These are phyloP conservation scores for Ictidomys tridecemlineatus DNA, from an alignment of 2,113 vertebrate genomes.

Conservation along the genomic window DNA sequence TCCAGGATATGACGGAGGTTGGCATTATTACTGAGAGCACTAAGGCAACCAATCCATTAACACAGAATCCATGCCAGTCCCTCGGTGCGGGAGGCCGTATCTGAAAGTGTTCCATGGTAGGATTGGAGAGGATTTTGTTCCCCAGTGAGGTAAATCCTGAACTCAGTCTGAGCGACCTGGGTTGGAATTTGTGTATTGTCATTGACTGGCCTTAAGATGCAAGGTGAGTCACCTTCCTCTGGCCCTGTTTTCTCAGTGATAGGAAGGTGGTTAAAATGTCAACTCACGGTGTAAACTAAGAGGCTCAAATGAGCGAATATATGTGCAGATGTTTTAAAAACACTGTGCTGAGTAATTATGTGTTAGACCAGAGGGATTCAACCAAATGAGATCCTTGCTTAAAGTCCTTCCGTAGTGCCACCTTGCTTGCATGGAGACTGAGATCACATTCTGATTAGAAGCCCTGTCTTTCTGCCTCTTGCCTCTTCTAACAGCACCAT, in stretches of 20 bases:
- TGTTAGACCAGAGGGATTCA: not conserved
- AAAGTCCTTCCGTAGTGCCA: not conserved
- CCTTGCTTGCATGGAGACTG: rapidly evolving
- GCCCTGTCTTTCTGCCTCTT: not conserved
- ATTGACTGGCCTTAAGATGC: not conserved
- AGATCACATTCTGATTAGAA: not conserved
- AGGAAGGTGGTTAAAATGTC: not conserved
- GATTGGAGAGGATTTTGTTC: not conserved
- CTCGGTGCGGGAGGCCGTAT: too few relatives aligned
- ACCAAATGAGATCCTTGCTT: not conserved
- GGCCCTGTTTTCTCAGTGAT: not conserved
- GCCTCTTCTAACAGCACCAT: rapidly evolving
- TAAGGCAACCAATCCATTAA: not conserved
- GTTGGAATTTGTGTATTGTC: not conserved
- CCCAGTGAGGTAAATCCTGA: not conserved
- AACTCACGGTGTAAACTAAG: not conserved
- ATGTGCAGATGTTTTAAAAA: not conserved
- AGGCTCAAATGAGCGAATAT: not conserved
- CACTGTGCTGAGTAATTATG: not conserved
- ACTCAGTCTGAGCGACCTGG: not conserved
- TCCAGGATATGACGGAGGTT: rapidly evolving
- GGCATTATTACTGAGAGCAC: not conserved
- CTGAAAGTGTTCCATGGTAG: not conserved
- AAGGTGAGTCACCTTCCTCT: not conserved
- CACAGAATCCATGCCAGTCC: not conserved